Conservation (phyloP, 2,888 invertebrate species). For the Amitus sp. region DNA sequence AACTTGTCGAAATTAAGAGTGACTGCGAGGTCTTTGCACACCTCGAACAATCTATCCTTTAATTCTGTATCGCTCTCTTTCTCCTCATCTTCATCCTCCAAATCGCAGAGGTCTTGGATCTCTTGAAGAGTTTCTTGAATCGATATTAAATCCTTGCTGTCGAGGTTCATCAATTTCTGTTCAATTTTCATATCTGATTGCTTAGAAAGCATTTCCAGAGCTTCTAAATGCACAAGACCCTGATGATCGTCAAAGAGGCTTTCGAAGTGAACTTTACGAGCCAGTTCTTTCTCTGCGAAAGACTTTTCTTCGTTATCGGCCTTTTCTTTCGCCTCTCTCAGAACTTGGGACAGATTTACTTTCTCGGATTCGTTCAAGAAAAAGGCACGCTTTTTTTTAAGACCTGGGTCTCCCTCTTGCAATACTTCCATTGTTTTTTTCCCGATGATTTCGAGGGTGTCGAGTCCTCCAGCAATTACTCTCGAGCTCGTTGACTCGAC, state of each 20-base stretch:
- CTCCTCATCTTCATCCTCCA: constrained; percentile 76
- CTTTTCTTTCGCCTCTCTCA: constrained; percentile 79
- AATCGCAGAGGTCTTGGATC: constrained; percentile 81
- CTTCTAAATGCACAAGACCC: constrained; percentile 89
- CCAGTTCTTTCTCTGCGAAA: constrained; percentile 63
- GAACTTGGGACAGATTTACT: constrained; percentile 73
- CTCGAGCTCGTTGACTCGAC: constrained; percentile 78
- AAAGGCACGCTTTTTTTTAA: constrained; percentile 81
- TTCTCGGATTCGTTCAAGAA: constrained; percentile 72
- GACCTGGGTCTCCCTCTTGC: constrained; percentile 91
- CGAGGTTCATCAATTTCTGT: constrained; percentile 70
- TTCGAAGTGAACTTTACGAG: constrained; percentile 76
- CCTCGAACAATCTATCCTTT: constrained; percentile 69
- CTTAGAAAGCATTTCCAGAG: constrained; percentile 88
- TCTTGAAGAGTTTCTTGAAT: constrained; percentile 82
- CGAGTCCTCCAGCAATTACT: constrained; percentile 80
- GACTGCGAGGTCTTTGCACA: constrained; percentile 74
- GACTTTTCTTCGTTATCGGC: constrained; percentile 72
- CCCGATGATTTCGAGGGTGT: constrained; percentile 91
- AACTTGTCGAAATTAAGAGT: constrained; percentile 73
- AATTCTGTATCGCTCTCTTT: constrained; percentile 69
- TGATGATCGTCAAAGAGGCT: constrained; percentile 88
- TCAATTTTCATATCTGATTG: constrained; percentile 82
- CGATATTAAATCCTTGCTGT: constrained; percentile 72
- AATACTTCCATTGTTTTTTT: constrained; percentile 95